phyloP scores from a whole-genome alignment of 2,113 vertebrate species.

The Psittacula cyanocephala region DNA sequence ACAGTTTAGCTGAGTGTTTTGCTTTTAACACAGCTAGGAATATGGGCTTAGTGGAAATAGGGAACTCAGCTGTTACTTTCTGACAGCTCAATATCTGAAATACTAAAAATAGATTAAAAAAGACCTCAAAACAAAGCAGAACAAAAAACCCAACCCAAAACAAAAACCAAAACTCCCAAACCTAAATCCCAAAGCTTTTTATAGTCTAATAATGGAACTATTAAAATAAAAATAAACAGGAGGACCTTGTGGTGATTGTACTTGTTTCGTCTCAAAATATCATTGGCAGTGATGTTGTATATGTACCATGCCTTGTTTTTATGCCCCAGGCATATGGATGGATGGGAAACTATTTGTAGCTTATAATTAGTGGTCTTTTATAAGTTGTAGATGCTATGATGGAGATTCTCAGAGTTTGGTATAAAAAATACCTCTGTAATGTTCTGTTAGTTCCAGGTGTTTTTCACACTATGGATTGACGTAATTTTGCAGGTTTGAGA shows the following conservation, averaged over 20 bases:
- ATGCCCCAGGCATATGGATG: neutral
- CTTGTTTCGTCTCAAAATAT: neutral
- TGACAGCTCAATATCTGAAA: neutral
- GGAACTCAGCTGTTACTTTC: neutral
- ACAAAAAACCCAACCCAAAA: neutral
- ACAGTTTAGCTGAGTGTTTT: neutral
- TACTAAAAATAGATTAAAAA: neutral
- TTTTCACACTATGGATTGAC: neutral
- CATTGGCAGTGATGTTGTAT: neutral
- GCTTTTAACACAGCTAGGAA: neutral
- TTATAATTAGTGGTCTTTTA: neutral
- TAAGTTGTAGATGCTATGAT: neutral
- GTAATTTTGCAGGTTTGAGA: slow-evolving; percentile 91
- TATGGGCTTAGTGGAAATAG: neutral
- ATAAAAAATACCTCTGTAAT: neutral
- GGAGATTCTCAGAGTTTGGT: neutral
- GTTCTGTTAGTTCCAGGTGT: neutral
- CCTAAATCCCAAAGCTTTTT: neutral
- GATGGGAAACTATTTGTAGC: neutral
- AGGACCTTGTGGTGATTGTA: neutral
- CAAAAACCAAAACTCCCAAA: neutral
- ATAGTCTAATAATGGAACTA: neutral
- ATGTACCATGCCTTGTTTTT: neutral
- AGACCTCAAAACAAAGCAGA: neutral
- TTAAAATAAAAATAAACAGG: neutral